Conservation (phyloP, 2,113 vertebrate genomes). For the Stomatorhinus ivindoensis region DNA sequence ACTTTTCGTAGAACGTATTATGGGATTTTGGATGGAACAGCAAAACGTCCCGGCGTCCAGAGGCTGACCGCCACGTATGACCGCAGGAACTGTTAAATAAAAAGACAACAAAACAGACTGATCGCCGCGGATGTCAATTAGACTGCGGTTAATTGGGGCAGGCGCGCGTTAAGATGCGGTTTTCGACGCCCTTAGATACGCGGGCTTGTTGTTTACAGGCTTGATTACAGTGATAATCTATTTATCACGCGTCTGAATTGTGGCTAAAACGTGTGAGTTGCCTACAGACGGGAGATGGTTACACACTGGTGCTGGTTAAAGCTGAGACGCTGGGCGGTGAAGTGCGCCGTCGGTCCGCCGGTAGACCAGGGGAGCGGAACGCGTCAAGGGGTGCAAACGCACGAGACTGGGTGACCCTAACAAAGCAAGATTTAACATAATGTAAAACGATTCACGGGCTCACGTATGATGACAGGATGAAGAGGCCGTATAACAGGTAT, state of each 20-base stretch:
- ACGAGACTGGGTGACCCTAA: neutral
- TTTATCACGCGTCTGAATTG: neutral
- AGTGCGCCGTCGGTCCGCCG: neutral
- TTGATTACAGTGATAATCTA: slow-evolving; percentile 11
- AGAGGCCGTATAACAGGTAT: neutral
- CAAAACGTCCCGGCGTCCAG: neutral
- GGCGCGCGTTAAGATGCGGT: neutral
- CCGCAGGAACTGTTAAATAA: neutral
- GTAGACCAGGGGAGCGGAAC: neutral
- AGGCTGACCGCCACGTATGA: neutral
- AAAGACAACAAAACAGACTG: neutral
- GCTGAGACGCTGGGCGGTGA: neutral
- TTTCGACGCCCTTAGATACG: neutral
- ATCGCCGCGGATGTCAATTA: neutral
- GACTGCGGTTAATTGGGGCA: neutral
- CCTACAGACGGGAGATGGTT: neutral
- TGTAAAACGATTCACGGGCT: neutral
- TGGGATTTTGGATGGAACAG: neutral
- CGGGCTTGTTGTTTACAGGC: neutral
- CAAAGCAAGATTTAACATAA: neutral
- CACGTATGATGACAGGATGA: neutral
- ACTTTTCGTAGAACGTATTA: neutral
- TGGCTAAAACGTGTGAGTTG: neutral
- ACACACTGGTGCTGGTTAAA: neutral
- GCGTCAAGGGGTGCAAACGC: neutral